Conservation (phyloP, 2,888 invertebrate genomes). For the Hirtodrosophila trivittata region DNA sequence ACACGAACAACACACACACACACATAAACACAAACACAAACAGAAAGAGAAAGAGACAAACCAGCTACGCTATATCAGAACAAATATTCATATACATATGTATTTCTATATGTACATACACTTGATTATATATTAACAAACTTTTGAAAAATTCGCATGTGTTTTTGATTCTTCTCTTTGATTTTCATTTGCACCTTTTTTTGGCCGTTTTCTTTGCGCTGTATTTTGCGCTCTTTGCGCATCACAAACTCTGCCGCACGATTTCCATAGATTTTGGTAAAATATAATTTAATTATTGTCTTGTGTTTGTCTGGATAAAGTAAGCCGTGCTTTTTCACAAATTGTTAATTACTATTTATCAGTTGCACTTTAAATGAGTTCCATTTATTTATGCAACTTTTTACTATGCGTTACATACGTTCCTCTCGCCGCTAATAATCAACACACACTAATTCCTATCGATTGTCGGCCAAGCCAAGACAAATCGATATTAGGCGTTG, state of each 20-base stretch:
- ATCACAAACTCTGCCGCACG: slow-evolving; percentile 41
- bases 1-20: slow-evolving; percentile 46
- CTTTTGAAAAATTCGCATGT: slow-evolving; percentile 49
- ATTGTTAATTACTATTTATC: slow-evolving; percentile 12
- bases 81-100: slow-evolving; percentile 29
- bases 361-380: slow-evolving; percentile 28
- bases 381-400: slow-evolving; percentile 40
- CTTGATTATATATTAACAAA: slow-evolving; percentile 50
- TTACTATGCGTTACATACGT: slow-evolving; percentile 2
- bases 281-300: too few species aligned
- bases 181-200: slow-evolving; percentile 45
- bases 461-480: neutral
- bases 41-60: slow-evolving; percentile 2
- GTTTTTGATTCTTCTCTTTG: slow-evolving; percentile 47
- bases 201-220: slow-evolving; percentile 40
- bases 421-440: slow-evolving; percentile 46
- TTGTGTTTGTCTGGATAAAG: too few species aligned
- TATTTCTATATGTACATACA: slow-evolving; percentile 12
- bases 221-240: slow-evolving; percentile 59
- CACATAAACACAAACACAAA: slow-evolving; percentile 14
- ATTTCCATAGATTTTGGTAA: slow-evolving; percentile 7
- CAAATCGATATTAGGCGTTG: neutral
- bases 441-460: slow-evolving; percentile 48
- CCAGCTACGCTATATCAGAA: too few species aligned
- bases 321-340: too few species aligned